These are phyloP conservation scores for Sprattus sprattus DNA, from an alignment of 2,113 vertebrate species.

Conservation along the genomic window DNA sequence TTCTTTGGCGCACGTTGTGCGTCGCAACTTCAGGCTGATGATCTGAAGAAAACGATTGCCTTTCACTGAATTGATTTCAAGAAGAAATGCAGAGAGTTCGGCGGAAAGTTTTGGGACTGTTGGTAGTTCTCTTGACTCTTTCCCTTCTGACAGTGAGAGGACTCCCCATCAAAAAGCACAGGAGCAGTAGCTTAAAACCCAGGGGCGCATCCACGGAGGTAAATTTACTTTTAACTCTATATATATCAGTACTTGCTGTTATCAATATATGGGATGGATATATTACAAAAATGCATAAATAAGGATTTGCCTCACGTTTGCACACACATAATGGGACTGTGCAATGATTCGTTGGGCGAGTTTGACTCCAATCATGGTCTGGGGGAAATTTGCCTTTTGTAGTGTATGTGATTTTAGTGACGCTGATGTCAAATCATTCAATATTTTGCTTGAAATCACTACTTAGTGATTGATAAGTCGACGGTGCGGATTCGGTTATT, in stretches of 20 bases:
- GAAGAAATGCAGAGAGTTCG: conserved; percentile 64
- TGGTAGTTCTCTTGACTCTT: conserved; percentile 63
- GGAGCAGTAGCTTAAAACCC: conserved; percentile 49
- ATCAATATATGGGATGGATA: not conserved
- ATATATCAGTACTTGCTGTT: not conserved
- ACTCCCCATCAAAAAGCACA: conserved; percentile 62
- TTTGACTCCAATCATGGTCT: no score
- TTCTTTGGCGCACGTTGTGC: conserved; percentile 3
- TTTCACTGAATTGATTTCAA: not conserved
- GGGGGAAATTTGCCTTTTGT: no score
- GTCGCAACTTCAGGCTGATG: conserved; percentile 6
- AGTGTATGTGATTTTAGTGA: not conserved
- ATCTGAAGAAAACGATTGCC: not conserved
- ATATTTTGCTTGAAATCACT: not conserved
- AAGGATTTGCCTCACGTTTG: not conserved
- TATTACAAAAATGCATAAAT: not conserved
- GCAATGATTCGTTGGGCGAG: not conserved
- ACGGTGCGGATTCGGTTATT: not conserved
- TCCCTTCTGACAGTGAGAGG: conserved; percentile 57
- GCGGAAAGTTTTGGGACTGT: conserved; percentile 56
- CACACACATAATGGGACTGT: not conserved
- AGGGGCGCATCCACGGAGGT: conserved; percentile 64
- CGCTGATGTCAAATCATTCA: no score
- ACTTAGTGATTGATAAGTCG: not conserved
- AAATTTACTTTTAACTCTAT: conserved; percentile 24